phyloP scores from a whole-genome alignment of 1,140 invertebrate genomes.

The Druon quercuslanigerum region DNA sequence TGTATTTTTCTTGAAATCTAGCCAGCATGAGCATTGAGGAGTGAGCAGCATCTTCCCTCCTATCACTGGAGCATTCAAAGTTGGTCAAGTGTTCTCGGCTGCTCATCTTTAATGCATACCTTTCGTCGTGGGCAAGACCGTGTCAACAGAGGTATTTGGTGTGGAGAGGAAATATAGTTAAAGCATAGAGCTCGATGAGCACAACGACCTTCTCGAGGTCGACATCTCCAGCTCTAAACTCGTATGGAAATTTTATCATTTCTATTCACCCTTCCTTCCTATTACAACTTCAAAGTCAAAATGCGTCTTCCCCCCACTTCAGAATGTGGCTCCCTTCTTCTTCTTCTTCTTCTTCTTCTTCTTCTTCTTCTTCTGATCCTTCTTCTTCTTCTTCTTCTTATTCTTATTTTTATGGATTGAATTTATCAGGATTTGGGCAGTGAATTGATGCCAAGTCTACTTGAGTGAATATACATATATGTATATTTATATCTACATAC shows the following conservation, averaged over 20 bases:
- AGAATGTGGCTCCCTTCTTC: not conserved
- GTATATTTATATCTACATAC: not conserved
- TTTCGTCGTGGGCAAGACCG: slow-evolving; percentile 4
- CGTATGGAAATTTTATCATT: slow-evolving; percentile 21
- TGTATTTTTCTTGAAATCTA: slow-evolving; percentile 19
- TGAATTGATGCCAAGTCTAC: not conserved
- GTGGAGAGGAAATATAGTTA: slow-evolving; percentile 16
- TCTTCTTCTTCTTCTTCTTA: not conserved
- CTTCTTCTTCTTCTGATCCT: not conserved
- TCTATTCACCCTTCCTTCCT: slow-evolving; percentile 18
- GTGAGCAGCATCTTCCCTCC: not conserved
- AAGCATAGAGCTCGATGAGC: slow-evolving; percentile 18
- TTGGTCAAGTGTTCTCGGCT: slow-evolving; percentile 20
- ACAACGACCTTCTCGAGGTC: slow-evolving; percentile 23
- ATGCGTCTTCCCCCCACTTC: not conserved
- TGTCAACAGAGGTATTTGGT: slow-evolving; percentile 13
- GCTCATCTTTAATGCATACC: slow-evolving; percentile 27
- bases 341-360: not conserved
- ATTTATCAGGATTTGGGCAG: slow-evolving; percentile 3
- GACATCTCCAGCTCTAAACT: slow-evolving; percentile 10
- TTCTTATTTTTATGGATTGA: slow-evolving; percentile 7
- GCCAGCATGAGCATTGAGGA: not conserved
- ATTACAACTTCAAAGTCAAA: slow-evolving; percentile 10
- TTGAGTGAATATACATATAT: too few species aligned
- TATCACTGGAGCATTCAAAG: slow-evolving; percentile 9